Evolutionary conservation across 2,797 vertebrate genomes (phyloP), one percentile per base, ranked within the genome.

Genomic region (Falco concolor): DNA sequence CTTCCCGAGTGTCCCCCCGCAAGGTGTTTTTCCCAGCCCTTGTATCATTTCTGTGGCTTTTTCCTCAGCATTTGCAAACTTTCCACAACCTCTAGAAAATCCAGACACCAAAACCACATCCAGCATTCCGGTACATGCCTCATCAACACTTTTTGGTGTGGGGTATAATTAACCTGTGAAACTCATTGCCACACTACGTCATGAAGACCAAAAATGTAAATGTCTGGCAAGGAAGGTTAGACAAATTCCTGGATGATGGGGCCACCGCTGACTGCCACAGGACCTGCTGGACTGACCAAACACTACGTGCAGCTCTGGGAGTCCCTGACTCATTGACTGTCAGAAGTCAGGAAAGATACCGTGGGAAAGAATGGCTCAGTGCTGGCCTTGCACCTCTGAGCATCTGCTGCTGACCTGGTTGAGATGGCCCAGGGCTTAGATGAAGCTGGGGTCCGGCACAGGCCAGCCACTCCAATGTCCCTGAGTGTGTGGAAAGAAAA

Each of bases 371-470:
- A 76, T 49, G 42, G 82, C 49, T 78, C 57, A 9, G 61, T 47
- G 57, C 57, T 77, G 65, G 45, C n/a, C 19, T 44, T 49, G 53
- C 53, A 15, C 9, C 61, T 56, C 67, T 82, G 61, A 89, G 56
- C 74, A 84, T 63, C 78, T 89, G 59, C 73, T 83, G 84, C 72
- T 40, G 72, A 56, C 67, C 76, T 45, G n/a, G 7, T 30, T 91
- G 92, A 91, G 53, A 14, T 4, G 27, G 52, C 75, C 69, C 53
- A 47, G 74, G 44, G 53, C 7, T 61, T 24, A 32, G 52, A 61
- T 50, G 75, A 69, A 87, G 78, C n/a, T 73, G 52, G 19, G 18
- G 21, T 34, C 40, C 3, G 8, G 50, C 22, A 36, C 45, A 56
- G 40, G 30, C 30, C 65, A 81, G 16, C 20, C 67, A 15, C 77